Evolutionary conservation across 2,888 invertebrate species (phyloP).

Genomic region (Drosophila colorata): DNA sequence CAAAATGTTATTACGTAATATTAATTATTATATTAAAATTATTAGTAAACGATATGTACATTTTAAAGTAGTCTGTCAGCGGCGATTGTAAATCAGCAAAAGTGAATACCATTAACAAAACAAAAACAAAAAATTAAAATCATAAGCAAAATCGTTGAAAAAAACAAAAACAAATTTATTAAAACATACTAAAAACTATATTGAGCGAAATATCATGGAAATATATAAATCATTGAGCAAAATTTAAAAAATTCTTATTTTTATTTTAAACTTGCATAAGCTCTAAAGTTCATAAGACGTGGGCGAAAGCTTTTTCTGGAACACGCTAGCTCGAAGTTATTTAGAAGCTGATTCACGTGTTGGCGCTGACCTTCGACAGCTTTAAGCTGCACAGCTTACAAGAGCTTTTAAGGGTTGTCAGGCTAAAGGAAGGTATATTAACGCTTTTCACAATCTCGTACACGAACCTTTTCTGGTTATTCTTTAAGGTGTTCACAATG

Average conservation of each 20-base stretch:
- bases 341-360: background rate
- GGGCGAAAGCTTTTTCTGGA: background rate
- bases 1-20: constrained; percentile 76
- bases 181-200: constrained; percentile 62
- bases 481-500: constrained; percentile 10
- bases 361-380: background rate
- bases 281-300: background rate
- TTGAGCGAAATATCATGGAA: constrained; percentile 79
- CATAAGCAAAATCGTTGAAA: constrained; percentile 55
- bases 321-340: background rate
- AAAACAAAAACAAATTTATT: constrained; percentile 60
- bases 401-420: constrained; percentile 11
- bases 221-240: constrained; percentile 78
- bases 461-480: constrained; percentile 13
- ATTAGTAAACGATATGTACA: constrained; percentile 72
- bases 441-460: background rate
- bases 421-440: background rate
- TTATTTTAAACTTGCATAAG: background rate
- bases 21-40: constrained; percentile 67
- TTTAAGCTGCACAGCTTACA: background rate
- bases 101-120: constrained; percentile 49
- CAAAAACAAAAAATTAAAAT: constrained; percentile 27
- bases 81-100: constrained; percentile 70
- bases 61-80: constrained; percentile 66
- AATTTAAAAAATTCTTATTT: constrained; percentile 32